Base-by-base conservation (phyloP, 2,797 vertebrate genomes). In the Ctenopoma kingsleyae region DNA sequence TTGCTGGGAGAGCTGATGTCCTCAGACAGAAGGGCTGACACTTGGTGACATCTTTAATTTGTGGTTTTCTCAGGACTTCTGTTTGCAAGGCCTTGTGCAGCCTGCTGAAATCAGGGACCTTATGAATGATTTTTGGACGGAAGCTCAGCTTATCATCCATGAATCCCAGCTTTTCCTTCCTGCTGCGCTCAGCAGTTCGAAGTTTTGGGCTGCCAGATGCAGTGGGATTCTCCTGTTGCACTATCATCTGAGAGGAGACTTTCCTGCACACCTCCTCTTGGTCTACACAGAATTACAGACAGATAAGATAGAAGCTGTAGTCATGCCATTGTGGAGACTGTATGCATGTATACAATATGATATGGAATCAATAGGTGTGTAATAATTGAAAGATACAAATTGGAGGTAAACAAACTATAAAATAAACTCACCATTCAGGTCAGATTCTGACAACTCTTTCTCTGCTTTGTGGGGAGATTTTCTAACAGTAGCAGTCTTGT, bases 1-100 rank as follows among this genome's bases (percentile, higher is more conserved):
- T 92, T 38, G 62, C 66, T 40, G 50, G 79, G 53, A 95, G 92
- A 63, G 82, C 89, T 53, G 97, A 94, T 0, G 97, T 99, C 80
- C 93, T 94, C 54, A 99, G 87, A 74, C 83, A 74, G 90, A 99
- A 99, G 4, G 97, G 97, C 67, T 96, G 95, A 91, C 85, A 98
- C 71, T 46, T 93, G n/a, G 94, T 98, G 32, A 80, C 77, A 57
- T 96, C 95, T 87, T 83, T 92, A 56, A 64, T 88, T 76, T 94
- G 93, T 48, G 86, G 81, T 82, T 83, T 95, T 44, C 81, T 91
- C 78, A 90, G 54, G 2, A 78, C 87, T 86, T 93, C 91, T 73
- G 81, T 95, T 86, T 96, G 97, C 82, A 98, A 94, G 2, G 92
- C 92, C 89, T 88, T 93, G 81, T 98, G 95, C 69, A 98, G 92